Conservation (phyloP, 2,797 vertebrate species). For the Stomatorhinus walkeri region DNA sequence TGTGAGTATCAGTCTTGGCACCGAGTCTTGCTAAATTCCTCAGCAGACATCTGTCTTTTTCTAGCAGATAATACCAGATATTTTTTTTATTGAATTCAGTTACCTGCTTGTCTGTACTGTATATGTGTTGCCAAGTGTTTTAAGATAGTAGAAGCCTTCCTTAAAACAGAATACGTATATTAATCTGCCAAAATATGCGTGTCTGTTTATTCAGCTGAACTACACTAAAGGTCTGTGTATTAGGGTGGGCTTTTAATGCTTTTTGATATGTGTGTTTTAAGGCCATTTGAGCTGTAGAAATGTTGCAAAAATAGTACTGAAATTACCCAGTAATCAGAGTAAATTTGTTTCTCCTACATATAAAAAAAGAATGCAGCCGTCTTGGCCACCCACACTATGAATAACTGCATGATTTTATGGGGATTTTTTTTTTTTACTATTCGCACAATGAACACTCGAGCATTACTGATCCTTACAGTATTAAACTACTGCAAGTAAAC, state of each 20-base stretch:
- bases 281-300: background rate
- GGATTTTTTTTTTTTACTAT: background rate
- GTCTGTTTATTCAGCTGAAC: background rate
- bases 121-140: background rate
- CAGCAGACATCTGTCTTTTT: background rate
- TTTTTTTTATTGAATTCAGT: background rate
- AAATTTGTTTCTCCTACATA: background rate
- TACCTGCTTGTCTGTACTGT: background rate
- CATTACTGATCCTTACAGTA: background rate
- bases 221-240: background rate
- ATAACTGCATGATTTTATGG: background rate
- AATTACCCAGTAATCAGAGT: conserved; percentile 1
- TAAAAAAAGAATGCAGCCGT: background rate
- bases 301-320: background rate
- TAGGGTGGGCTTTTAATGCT: background rate
- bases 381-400: conserved; percentile 18
- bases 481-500: background rate
- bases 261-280: conserved; percentile 1
- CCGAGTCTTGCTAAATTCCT: background rate
- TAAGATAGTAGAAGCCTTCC: background rate
- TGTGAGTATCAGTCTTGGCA: background rate
- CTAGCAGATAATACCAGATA: background rate
- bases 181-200: background rate
- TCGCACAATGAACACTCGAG: background rate
- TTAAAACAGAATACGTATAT: background rate